phyloP scores from a whole-genome alignment of 2,888 invertebrate genomes.

The Pasiphila rectangulata region DNA sequence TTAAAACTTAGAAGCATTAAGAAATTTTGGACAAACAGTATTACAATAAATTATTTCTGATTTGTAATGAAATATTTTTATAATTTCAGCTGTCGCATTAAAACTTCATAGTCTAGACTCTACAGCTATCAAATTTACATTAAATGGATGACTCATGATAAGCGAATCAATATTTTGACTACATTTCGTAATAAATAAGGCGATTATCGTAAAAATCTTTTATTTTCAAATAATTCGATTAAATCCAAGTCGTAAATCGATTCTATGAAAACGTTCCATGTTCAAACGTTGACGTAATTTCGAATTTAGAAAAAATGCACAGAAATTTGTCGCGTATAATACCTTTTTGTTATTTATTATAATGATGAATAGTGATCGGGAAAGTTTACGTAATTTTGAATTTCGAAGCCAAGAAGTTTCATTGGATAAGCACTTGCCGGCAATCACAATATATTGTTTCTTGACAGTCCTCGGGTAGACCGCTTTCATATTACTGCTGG shows the following conservation, averaged over 20 bases:
- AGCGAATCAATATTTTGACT: constrained; percentile 11
- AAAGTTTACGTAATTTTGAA: constrained; percentile 5
- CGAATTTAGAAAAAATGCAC: no score
- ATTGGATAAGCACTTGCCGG: constrained; percentile 19
- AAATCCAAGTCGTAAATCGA: constrained; percentile 1
- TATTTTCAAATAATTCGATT: constrained; percentile 7
- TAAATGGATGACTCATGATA: not conserved
- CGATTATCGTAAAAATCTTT: constrained; percentile 13
- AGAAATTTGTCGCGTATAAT: no score
- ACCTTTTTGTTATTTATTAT: no score
- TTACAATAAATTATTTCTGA: no score
- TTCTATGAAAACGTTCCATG: not conserved
- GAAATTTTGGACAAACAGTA: no score
- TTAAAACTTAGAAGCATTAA: no score
- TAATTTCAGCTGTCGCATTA: constrained; percentile 3
- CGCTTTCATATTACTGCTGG: constrained; percentile 71
- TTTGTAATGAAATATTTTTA: no score
- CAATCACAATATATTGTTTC: constrained; percentile 60
- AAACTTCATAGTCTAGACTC: not conserved
- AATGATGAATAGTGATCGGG: no score
- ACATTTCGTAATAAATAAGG: constrained; percentile 12
- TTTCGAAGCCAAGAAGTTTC: constrained; percentile 10
- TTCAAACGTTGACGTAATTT: constrained; percentile 6
- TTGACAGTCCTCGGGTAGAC: constrained; percentile 60
- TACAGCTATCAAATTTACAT: not conserved